Evolutionary conservation across 1,140 invertebrate species (phyloP), one percentile per base, ranked within the genome.

Genomic region (Papilio xuthus): DNA sequence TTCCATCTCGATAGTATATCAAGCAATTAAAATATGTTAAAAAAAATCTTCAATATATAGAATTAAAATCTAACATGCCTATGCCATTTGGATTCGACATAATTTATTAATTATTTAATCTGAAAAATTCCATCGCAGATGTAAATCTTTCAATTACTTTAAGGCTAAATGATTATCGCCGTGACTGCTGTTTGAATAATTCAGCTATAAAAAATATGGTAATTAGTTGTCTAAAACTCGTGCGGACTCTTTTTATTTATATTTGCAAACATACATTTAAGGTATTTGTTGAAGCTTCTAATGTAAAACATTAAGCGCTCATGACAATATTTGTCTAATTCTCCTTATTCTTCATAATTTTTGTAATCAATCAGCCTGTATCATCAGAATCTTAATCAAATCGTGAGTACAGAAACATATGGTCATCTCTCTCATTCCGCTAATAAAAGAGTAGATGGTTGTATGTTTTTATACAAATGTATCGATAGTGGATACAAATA

Each of bases 131-230:
- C 26, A 67, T 67, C 12, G 1, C 26, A 28, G 26, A 67, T 67
- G 0, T 6, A 67, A 67, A 67, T 67, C 60, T 67, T 32, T 67
- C 26, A 67, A 67, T 67, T 67, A 32, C 26, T 32, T 67, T 67
- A 28, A 67, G 60, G 4, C 26, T 32, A 32, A 67, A 67, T 67
- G 26, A 15, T 67, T 67, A 67, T 67, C 60, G 26, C 12, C 60
- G 60, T 67, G 60, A 67, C 26, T 67, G 60, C 60, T 67, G 26
- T 67, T 28, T 67, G 60, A 67, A 67, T 67, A 67, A 67, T 67
- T 67, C 15, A 7, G 60, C 60, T 32, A 67, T 28, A 67, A 60
- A 26, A 56, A 32, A 67, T 67, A 67, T 67, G 60, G 0, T 28
- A 67, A 67, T 67, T 67, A 28, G 9, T 2, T 13, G 13, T 67